Conservation (phyloP, 2,797 vertebrate species). For the Tapirus indicus region DNA sequence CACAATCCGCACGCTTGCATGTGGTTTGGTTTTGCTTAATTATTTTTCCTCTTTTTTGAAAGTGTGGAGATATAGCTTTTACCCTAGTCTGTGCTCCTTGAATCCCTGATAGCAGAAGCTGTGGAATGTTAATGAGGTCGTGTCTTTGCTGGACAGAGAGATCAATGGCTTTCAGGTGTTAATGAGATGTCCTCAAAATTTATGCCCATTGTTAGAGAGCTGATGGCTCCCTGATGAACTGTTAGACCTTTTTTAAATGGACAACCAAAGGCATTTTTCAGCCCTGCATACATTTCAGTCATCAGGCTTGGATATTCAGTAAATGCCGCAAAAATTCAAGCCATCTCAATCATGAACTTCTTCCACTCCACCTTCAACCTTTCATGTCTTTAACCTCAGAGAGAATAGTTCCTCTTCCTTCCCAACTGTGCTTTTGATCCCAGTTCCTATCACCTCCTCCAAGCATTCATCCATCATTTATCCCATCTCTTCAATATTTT, state of each 20-base stretch:
- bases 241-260: constrained; percentile 62
- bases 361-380: neutral
- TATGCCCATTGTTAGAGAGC: constrained; percentile 51
- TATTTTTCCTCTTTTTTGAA: neutral
- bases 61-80: neutral
- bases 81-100: neutral
- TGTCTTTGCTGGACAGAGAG: constrained; percentile 43
- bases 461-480: neutral
- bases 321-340: neutral
- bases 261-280: constrained; percentile 52
- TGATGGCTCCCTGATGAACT: constrained; percentile 62
- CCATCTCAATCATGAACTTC: neutral
- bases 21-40: neutral
- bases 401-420: neutral
- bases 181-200: constrained; percentile 64
- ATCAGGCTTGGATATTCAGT: neutral
- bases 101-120: constrained; percentile 31
- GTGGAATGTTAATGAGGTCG: constrained; percentile 5
- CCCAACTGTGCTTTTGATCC: neutral
- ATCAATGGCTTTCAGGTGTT: neutral
- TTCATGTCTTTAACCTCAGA: neutral
- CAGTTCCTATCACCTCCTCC: neutral
- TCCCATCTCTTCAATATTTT: neutral
- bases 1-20: neutral
- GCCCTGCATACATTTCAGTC: neutral